These are phyloP conservation scores for Drosophila littoralis DNA, from an alignment of 1,140 invertebrate species.

Conservation along the genomic window DNA sequence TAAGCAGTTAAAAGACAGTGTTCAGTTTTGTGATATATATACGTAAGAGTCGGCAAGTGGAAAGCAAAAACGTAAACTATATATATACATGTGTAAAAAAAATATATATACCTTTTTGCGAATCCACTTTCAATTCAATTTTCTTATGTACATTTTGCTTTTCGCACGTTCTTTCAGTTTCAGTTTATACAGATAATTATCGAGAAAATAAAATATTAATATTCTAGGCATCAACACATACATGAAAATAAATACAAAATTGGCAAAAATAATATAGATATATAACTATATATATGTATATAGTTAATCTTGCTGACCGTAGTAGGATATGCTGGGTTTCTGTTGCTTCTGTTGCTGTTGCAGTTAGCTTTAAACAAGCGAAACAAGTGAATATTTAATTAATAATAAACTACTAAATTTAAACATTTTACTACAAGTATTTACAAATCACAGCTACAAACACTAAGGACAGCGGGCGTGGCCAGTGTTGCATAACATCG, in stretches of 20 bases:
- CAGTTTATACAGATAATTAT: slow-evolving; percentile 40
- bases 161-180: slow-evolving; percentile 43
- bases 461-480: slow-evolving; percentile 54
- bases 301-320: slow-evolving; percentile 29
- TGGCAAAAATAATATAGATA: slow-evolving; percentile 54
- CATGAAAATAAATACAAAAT: slow-evolving; percentile 75
- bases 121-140: slow-evolving; percentile 49
- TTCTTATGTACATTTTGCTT: slow-evolving; percentile 53
- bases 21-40: slow-evolving; percentile 18
- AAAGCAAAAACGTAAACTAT: slow-evolving; percentile 66
- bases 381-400: slow-evolving; percentile 62
- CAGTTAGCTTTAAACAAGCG: slow-evolving; percentile 27
- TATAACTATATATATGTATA: slow-evolving; percentile 38
- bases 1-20: slow-evolving; percentile 10
- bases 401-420: slow-evolving; percentile 76
- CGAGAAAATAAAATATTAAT: slow-evolving; percentile 48
- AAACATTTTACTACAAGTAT: slow-evolving; percentile 77
- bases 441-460: slow-evolving; percentile 82
- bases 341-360: slow-evolving; percentile 19
- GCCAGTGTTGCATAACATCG: slow-evolving; percentile 64
- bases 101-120: slow-evolving; percentile 64
- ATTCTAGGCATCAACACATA: slow-evolving; percentile 42
- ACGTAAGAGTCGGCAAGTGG: slow-evolving; percentile 21
- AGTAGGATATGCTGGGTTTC: slow-evolving; percentile 18
- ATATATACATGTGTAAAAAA: slow-evolving; percentile 70